Conservation (phyloP, 2,888 invertebrate species). For the Rhynchonema sp. region DNA sequence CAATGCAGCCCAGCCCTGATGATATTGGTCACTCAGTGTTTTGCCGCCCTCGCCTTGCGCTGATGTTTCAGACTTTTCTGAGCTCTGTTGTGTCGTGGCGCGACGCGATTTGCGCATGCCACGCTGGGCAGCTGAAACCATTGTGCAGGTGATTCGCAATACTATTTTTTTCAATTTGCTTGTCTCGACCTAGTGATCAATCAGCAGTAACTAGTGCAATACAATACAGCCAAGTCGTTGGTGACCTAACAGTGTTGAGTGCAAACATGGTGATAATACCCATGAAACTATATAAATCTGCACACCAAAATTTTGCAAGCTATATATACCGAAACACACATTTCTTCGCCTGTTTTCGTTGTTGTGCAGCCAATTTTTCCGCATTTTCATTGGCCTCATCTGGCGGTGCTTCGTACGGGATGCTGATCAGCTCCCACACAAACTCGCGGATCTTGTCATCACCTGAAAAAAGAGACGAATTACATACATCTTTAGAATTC, state of each 20-base stretch:
- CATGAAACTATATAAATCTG: too few relatives aligned
- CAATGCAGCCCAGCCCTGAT: constrained; percentile 25
- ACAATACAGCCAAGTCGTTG: too few relatives aligned
- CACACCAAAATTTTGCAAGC: too few relatives aligned
- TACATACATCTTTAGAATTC: too few relatives aligned
- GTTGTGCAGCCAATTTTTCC: constrained; percentile 14
- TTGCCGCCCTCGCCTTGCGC: neutral
- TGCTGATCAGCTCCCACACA: constrained; percentile 88
- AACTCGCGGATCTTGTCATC: constrained; percentile 94
- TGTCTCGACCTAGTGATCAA: too few relatives aligned
- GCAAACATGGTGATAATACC: too few relatives aligned
- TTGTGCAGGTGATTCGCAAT: too few relatives aligned
- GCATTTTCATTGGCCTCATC: constrained; percentile 53
- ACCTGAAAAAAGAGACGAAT: constrained; percentile 87
- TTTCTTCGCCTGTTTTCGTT: neutral
- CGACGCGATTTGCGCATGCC: neutral
- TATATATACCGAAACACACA: neutral
- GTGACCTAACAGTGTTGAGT: too few relatives aligned
- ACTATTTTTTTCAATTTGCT: too few relatives aligned
- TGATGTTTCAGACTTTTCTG: neutral
- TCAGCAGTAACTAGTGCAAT: too few relatives aligned
- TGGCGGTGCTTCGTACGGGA: constrained; percentile 28
- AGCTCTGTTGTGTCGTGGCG: neutral
- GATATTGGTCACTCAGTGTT: constrained; percentile 6
- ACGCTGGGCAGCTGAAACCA: neutral